Conservation (phyloP, 2,888 invertebrate species). For the Aspidiotus rigidus region DNA sequence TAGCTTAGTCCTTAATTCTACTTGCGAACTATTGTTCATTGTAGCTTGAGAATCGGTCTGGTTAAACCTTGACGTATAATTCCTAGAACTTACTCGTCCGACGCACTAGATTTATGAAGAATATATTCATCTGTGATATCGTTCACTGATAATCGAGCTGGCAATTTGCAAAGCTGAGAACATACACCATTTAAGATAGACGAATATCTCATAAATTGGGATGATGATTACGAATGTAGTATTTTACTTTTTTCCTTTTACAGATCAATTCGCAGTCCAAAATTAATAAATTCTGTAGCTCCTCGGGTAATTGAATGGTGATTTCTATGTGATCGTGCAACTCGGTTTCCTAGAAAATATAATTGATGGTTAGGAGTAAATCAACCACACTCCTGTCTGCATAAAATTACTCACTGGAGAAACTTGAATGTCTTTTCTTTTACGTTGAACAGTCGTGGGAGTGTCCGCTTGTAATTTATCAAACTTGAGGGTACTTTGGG, state of each 20-base stretch:
- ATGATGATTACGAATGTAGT: background rate
- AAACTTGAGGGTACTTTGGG: background rate
- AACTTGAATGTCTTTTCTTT: too few relatives aligned
- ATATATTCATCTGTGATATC: slow-evolving; percentile 21
- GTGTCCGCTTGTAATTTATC: background rate
- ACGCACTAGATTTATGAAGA: slow-evolving; percentile 16
- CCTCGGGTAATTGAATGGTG: slow-evolving; percentile 21
- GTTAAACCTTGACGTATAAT: too few relatives aligned
- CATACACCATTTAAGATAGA: background rate
- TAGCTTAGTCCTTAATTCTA: too few relatives aligned
- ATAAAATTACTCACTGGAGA: too few relatives aligned
- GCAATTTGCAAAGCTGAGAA: slow-evolving; percentile 11
- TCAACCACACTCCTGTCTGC: too few relatives aligned
- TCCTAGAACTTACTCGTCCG: slow-evolving; percentile 13
- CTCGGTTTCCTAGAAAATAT: slow-evolving; percentile 12
- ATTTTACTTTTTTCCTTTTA: slow-evolving; percentile 13
- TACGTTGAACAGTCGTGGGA: too few relatives aligned
- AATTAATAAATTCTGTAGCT: slow-evolving; percentile 9
- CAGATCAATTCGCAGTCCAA: slow-evolving; percentile 17
- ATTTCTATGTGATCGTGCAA: slow-evolving; percentile 13
- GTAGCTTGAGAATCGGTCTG: too few relatives aligned
- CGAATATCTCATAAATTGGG: background rate
- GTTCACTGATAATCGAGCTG: slow-evolving; percentile 19
- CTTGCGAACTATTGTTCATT: too few relatives aligned
- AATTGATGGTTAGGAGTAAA: too few relatives aligned